A percentile compares a stretch with the other conserved stretches of the same genome.
Evolutionary conservation across 2,888 invertebrate species (phyloP).

Genomic region (Diachrysia chrysitis): DNA sequence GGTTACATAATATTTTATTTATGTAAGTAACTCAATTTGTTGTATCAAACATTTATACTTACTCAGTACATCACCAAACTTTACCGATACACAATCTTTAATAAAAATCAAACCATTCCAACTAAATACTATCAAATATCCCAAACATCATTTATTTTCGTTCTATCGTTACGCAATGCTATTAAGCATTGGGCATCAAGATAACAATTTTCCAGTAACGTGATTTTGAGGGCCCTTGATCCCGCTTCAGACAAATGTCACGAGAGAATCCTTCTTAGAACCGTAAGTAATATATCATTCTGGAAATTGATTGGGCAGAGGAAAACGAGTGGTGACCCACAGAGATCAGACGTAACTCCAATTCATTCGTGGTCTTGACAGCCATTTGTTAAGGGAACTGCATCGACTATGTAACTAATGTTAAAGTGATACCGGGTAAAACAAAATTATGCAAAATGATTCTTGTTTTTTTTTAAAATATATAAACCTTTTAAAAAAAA

Average conservation of each 20-base stretch:
- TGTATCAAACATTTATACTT: no score
- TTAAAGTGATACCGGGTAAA: no score
- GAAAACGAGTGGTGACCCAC: slow-evolving; percentile 42
- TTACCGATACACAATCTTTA: no score
- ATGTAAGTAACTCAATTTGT: no score
- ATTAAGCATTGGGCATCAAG: not conserved
- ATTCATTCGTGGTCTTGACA: slow-evolving; percentile 45
- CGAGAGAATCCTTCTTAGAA: slow-evolving; percentile 12
- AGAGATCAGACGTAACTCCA: slow-evolving; percentile 34
- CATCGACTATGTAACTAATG: no score
- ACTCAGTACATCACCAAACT: no score
- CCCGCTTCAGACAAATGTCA: slow-evolving; percentile 22
- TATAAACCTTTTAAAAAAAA: no score
- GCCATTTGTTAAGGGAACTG: not conserved
- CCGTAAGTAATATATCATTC: slow-evolving; percentile 24
- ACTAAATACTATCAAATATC: not conserved
- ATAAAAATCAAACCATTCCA: not conserved
- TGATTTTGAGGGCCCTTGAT: slow-evolving; percentile 38
- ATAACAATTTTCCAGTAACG: slow-evolving; percentile 30
- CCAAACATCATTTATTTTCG: not conserved
- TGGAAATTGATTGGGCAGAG: slow-evolving; percentile 42
- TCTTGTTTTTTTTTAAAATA: no score
- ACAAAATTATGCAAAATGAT: no score
- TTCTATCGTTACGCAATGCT: not conserved
- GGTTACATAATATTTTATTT: no score